A percentile compares a stretch with the other conserved stretches of the same genome.
Conservation (phyloP, 2,113 vertebrate genomes). For the Hydrochoerus hydrochaeris region DNA sequence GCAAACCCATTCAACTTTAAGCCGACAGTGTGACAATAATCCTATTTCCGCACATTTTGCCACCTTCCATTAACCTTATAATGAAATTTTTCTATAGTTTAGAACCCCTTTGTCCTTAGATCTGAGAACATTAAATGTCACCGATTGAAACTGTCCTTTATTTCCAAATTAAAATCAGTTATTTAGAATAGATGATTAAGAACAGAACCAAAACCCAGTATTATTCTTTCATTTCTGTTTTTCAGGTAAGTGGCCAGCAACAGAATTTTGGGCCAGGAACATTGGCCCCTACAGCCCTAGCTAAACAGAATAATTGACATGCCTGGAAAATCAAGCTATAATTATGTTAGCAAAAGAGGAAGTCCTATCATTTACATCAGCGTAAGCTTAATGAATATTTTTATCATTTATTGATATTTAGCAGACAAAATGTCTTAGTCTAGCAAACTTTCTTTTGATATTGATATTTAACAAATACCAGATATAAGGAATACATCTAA, state of each 20-base stretch:
- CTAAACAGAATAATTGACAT: neutral
- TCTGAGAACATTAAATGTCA: neutral
- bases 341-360: constrained; percentile 8
- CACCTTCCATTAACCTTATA: neutral
- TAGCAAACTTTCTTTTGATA: constrained; percentile 5
- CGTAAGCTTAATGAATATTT: neutral
- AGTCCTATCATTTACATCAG: neutral
- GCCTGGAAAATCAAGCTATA: neutral
- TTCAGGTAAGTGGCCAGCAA: neutral
- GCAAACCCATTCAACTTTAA: neutral
- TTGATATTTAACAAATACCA: constrained; percentile 43
- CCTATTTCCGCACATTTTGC: neutral
- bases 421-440: neutral
- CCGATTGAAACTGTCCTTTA: neutral
- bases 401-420: constrained; percentile 23
- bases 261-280: neutral
- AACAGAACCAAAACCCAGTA: neutral
- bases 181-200: neutral
- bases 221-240: constrained; percentile 23
- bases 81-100: neutral
- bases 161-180: constrained; percentile 30
- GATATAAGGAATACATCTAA: neutral
- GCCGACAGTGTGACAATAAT: neutral
- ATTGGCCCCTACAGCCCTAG: neutral
- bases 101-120: neutral